phyloP scores from a whole-genome alignment of 2,888 invertebrate species.

The Listrodromus nycthemerus region DNA sequence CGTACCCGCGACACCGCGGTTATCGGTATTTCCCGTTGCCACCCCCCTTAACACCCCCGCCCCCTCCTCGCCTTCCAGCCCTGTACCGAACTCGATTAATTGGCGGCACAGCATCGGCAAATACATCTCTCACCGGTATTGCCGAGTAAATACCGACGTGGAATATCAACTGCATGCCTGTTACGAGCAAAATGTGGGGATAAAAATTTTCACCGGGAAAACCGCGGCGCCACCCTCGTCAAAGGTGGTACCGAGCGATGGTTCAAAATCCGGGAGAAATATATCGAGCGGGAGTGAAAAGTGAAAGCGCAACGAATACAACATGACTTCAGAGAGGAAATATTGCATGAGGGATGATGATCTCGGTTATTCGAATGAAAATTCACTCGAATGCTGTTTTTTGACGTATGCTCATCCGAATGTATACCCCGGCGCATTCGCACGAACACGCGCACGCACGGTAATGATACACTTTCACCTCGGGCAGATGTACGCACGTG shows the following conservation, averaged over 20 bases:
- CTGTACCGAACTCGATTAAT: conserved; percentile 73
- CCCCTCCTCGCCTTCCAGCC: conserved; percentile 10
- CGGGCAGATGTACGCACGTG: conserved; percentile 51
- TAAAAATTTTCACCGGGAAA: conserved; percentile 47
- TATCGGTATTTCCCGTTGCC: conserved; percentile 26
- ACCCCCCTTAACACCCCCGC: too few relatives aligned
- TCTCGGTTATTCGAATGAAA: conserved; percentile 24
- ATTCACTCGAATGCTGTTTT: conserved; percentile 26
- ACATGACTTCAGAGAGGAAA: conserved; percentile 3
- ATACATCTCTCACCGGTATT: conserved; percentile 73
- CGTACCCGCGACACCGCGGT: conserved; percentile 51
- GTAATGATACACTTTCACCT: conserved; percentile 53
- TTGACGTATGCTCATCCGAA: conserved; percentile 25
- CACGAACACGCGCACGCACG: neutral
- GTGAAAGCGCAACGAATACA: neutral
- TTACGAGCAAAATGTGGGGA: conserved; percentile 66
- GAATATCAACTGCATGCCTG: conserved; percentile 61
- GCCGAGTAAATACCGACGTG: conserved; percentile 72
- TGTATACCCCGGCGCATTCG: conserved; percentile 19
- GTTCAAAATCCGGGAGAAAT: conserved; percentile 18
- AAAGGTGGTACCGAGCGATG: conserved; percentile 6
- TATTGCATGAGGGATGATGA: neutral
- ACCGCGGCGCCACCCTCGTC: conserved; percentile 14
- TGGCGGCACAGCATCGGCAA: conserved; percentile 75
- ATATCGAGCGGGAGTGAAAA: neutral